A percentile compares a stretch with the other conserved stretches of the same genome.
phyloP scores from a whole-genome alignment of 2,797 vertebrate genomes.

The Falco novaeseelandiae region DNA sequence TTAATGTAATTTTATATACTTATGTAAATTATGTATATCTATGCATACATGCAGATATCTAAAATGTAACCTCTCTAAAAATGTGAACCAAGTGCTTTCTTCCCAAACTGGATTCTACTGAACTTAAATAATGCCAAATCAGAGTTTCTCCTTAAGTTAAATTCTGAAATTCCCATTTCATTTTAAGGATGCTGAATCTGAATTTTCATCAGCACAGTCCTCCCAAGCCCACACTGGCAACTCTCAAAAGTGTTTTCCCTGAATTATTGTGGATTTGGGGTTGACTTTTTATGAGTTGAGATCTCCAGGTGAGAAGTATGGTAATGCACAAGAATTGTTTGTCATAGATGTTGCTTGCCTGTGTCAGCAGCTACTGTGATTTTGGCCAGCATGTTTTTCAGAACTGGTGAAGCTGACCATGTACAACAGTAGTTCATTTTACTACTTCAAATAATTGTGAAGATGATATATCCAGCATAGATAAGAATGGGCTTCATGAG shows the following conservation, averaged over 20 bases:
- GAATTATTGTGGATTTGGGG: rapidly evolving
- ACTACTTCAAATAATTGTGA: background rate
- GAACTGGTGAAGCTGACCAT: rapidly evolving
- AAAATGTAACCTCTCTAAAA: background rate
- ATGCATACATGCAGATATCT: background rate
- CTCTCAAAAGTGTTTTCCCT: background rate
- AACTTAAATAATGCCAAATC: background rate
- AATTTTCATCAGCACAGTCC: background rate
- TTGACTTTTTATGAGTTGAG: background rate
- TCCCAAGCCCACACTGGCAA: background rate
- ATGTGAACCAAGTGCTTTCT: background rate
- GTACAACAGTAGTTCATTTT: background rate
- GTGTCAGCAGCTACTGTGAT: background rate
- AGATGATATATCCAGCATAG: background rate
- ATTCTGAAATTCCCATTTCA: background rate
- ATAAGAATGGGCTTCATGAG: background rate
- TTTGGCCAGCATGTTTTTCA: background rate
- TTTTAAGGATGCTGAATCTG: background rate
- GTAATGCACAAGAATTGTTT: background rate
- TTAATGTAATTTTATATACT: background rate
- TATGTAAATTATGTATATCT: background rate
- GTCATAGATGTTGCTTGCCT: background rate
- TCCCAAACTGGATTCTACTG: background rate
- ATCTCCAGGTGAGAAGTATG: background rate
- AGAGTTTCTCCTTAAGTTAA: background rate